phyloP scores from a whole-genome alignment of 2,797 vertebrate genomes.

The Amblyopsis hoosieri region DNA sequence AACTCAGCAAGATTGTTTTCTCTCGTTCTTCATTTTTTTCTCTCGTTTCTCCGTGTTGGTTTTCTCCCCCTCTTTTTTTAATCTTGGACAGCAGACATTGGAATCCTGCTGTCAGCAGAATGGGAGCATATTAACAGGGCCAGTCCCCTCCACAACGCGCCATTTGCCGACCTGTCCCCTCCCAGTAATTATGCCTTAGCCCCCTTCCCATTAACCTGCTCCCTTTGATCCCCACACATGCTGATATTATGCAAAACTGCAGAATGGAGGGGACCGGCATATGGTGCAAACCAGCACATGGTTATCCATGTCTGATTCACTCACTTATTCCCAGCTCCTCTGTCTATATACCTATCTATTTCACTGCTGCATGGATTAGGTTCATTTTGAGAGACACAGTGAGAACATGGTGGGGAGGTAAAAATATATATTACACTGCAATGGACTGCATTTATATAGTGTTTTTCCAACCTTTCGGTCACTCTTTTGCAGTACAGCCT shows the following conservation, averaged over 20 bases:
- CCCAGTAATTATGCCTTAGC: conserved; percentile 86
- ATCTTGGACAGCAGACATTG: conserved; percentile 76
- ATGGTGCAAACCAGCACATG: conserved; percentile 66
- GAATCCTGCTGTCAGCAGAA: conserved; percentile 86
- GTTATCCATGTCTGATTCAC: conserved; percentile 78
- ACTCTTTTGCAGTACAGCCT: too few relatives aligned
- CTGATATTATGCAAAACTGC: conserved; percentile 89
- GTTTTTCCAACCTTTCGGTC: too few relatives aligned
- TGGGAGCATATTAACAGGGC: conserved; percentile 81
- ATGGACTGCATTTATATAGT: background rate
- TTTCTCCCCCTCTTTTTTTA: conserved; percentile 57
- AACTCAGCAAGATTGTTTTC: conserved; percentile 67
- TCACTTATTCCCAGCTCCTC: conserved; percentile 68
- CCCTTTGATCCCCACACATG: conserved; percentile 85
- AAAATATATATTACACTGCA: conserved; percentile 6
- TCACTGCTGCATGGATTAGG: conserved; percentile 82
- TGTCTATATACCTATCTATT: conserved; percentile 72
- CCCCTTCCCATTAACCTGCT: conserved; percentile 85
- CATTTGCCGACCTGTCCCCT: conserved; percentile 79
- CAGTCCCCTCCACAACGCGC: conserved; percentile 76
- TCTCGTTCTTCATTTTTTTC: conserved; percentile 24
- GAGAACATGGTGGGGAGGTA: conserved; percentile 34
- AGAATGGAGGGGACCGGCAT: conserved; percentile 79
- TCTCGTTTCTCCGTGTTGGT: background rate
- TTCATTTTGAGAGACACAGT: conserved; percentile 75